These are phyloP conservation scores for Hippocampus comes DNA, from an alignment of 2,113 vertebrate species.

Conservation along the genomic window DNA sequence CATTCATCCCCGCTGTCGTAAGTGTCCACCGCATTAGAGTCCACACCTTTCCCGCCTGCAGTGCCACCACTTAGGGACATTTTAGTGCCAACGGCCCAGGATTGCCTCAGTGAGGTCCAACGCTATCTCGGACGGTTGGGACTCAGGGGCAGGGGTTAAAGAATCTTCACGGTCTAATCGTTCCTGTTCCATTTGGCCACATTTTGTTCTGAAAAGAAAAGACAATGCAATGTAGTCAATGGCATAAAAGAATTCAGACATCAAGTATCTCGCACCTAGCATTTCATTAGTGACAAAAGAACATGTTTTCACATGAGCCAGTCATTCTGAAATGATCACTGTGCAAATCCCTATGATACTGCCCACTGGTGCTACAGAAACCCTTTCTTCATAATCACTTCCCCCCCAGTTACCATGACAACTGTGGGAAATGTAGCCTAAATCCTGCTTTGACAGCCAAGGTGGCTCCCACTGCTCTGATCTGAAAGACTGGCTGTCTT, in stretches of 20 bases:
- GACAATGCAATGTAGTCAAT: constrained; percentile 26
- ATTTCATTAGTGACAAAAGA: constrained; percentile 32
- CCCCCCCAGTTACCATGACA: constrained; percentile 67
- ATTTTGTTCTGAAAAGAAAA: constrained; percentile 80
- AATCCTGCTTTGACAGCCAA: constrained; percentile 65
- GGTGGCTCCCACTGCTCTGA: constrained; percentile 60
- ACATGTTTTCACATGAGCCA: constrained; percentile 44
- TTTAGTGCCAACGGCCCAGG: constrained; percentile 96
- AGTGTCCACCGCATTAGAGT: constrained; percentile 98
- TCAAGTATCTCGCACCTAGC: constrained; percentile 8
- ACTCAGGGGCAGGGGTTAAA: constrained; percentile 65
- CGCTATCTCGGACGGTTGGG: constrained; percentile 74
- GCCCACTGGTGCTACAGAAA: constrained; percentile 61
- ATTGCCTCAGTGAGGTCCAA: constrained; percentile 75
- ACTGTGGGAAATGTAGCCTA: constrained; percentile 66
- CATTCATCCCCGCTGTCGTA: constrained; percentile 99
- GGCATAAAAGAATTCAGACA: constrained; percentile 15
- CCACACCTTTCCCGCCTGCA: constrained; percentile 99
- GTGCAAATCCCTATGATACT: constrained; percentile 56
- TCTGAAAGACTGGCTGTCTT: constrained; percentile 62
- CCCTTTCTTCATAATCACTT: constrained; percentile 65
- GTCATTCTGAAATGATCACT: constrained; percentile 50
- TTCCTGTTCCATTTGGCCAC: constrained; percentile 87
- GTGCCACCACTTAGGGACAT: constrained; percentile 99
- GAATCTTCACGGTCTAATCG: constrained; percentile 82